Percentiles rank a stretch among this genome's conserved stretches.
Conservation (phyloP, 2,888 invertebrate species). For the Hypselothyrea guttata region DNA sequence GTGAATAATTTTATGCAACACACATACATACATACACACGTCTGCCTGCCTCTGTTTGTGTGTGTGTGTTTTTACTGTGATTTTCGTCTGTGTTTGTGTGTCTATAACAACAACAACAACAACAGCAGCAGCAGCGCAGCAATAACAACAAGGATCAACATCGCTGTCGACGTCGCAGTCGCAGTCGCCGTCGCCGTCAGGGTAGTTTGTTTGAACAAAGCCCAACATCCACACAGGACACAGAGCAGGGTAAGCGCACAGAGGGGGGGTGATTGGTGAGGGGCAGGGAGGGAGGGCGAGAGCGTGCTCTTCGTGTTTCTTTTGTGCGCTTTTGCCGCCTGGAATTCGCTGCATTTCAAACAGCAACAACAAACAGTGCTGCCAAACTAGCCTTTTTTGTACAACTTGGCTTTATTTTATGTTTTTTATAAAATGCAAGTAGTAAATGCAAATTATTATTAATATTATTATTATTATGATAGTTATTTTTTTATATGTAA, state of each 20-base stretch:
- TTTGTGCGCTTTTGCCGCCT: conserved; percentile 77
- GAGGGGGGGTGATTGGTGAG: neutral
- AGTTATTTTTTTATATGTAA: too few relatives aligned
- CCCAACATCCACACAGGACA: conserved; percentile 37
- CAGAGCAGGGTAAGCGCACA: neutral
- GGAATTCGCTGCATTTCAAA: conserved; percentile 64
- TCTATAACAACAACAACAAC: conserved; percentile 60
- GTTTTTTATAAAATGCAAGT: too few relatives aligned
- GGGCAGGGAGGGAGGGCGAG: conserved; percentile 12
- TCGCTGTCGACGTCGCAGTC: conserved; percentile 44
- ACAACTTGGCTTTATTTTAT: too few relatives aligned
- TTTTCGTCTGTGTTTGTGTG: conserved; percentile 49
- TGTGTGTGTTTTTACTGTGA: conserved; percentile 37
- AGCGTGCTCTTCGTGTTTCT: conserved; percentile 41
- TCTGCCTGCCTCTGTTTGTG: conserved; percentile 47
- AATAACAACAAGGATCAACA: conserved; percentile 56
- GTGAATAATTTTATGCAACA: conserved; percentile 56
- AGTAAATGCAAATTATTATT: too few relatives aligned
- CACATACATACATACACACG: conserved; percentile 19
- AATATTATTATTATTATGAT: too few relatives aligned
- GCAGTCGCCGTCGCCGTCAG: conserved; percentile 51
- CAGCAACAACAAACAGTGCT: too few relatives aligned
- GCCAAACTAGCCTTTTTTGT: too few relatives aligned
- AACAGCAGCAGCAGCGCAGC: conserved; percentile 52
- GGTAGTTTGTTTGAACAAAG: conserved; percentile 75